phyloP scores from a whole-genome alignment of 2,113 vertebrate species.

The Benitochromis conjunctus region DNA sequence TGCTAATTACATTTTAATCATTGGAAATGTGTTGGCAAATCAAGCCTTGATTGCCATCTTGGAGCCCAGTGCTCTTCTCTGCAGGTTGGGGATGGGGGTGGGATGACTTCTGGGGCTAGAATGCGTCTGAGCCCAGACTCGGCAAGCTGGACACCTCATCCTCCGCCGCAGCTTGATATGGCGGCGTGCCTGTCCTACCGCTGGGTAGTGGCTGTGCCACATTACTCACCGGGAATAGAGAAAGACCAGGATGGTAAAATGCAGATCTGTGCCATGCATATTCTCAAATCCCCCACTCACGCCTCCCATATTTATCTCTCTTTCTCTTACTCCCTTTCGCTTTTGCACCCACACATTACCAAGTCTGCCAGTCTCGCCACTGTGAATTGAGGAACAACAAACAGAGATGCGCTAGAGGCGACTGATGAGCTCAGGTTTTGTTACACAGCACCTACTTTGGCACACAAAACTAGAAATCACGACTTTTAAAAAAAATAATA shows the following conservation, averaged over 20 bases:
- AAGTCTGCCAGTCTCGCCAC: slow-evolving; percentile 80
- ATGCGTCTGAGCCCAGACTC: slow-evolving; percentile 74
- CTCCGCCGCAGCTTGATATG: slow-evolving; percentile 82
- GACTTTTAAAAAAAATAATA: background rate
- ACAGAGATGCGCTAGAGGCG: slow-evolving; percentile 47
- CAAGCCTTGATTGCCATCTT: slow-evolving; percentile 99
- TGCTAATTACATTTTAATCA: slow-evolving; percentile 99
- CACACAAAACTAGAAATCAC: background rate
- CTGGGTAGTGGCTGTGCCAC: slow-evolving; percentile 83
- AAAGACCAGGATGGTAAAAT: slow-evolving; percentile 67
- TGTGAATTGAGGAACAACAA: slow-evolving; percentile 68
- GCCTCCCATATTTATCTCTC: slow-evolving; percentile 13
- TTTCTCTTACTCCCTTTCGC: slow-evolving; percentile 5
- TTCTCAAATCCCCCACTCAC: slow-evolving; percentile 75
- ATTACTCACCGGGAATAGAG: slow-evolving; percentile 80
- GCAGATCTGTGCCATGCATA: slow-evolving; percentile 78
- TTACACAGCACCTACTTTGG: slow-evolving; percentile 42
- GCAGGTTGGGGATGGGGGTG: slow-evolving; percentile 84
- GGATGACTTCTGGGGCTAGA: slow-evolving; percentile 60
- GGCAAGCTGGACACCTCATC: slow-evolving; percentile 67
- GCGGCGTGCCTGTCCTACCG: slow-evolving; percentile 82
- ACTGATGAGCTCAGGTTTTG: slow-evolving; percentile 52
- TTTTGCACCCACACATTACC: slow-evolving; percentile 74
- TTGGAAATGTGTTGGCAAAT: slow-evolving; percentile 99
- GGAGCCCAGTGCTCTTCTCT: slow-evolving; percentile 86